These are phyloP conservation scores for Carcinoscorpius rotundicauda DNA, from an alignment of 1,140 invertebrate genomes.

Conservation along the genomic window DNA sequence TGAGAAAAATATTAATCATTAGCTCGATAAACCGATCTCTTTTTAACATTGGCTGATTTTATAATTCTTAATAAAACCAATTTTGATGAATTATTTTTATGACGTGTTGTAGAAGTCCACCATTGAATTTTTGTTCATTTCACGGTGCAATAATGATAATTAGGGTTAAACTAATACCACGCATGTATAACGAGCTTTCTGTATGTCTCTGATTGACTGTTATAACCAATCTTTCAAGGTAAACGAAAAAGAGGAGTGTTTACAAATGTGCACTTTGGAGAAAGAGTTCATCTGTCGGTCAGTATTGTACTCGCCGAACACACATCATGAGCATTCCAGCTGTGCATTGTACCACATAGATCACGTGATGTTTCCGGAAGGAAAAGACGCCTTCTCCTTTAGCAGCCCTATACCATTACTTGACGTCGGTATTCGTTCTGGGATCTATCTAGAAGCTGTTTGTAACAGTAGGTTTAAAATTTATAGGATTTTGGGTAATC, in stretches of 20 bases:
- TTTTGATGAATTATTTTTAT: too few species aligned
- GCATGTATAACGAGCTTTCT: too few species aligned
- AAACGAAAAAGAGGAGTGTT: constrained; percentile 58
- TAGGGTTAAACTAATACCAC: too few species aligned
- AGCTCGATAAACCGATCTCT: too few species aligned
- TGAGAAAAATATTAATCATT: too few species aligned
- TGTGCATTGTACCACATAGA: constrained; percentile 85
- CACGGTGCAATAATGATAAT: too few species aligned
- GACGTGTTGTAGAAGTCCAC: too few species aligned
- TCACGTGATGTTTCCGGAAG: constrained; percentile 79
- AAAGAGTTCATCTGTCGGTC: constrained; percentile 86
- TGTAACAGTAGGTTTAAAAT: constrained; percentile 37
- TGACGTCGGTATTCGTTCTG: constrained; percentile 75
- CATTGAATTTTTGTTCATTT: too few species aligned
- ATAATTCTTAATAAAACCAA: too few species aligned
- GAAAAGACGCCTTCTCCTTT: constrained; percentile 74
- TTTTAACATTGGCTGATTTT: too few species aligned
- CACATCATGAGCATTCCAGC: constrained; percentile 44
- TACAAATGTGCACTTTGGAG: constrained; percentile 79
- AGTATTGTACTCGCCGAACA: constrained; percentile 49
- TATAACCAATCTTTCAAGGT: constrained; percentile 22
- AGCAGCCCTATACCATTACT: constrained; percentile 65
- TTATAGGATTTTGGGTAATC: neutral
- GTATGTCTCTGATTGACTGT: too few species aligned
- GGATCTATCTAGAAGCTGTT: constrained; percentile 76